Evolutionary conservation across 2,797 vertebrate genomes (phyloP), one percentile per base, ranked within the genome.

Genomic region (Tamandua tetradactyla): DNA sequence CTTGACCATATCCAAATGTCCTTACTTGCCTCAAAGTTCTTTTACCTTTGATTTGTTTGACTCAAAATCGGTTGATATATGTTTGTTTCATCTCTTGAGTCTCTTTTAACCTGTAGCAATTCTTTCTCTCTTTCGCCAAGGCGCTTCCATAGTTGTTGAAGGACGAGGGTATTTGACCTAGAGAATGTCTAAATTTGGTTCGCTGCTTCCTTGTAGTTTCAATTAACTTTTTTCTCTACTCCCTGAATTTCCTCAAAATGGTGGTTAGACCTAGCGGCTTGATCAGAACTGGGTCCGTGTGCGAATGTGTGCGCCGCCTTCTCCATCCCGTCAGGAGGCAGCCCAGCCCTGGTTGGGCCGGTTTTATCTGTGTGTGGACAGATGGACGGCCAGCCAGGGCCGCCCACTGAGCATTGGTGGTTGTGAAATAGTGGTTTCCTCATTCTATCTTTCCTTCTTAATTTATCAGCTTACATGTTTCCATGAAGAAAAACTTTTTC

Each of bases 231-330:
- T 42, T n/a, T 55, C 68, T 35, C 0, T 1, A 52, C 3, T 27
- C 69, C 17, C 12, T 40, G 20, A 5, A 11, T 32, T 69, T 72
- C 40, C 7, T 6, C 2, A 3, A 3, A 8, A 0, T 27, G 23
- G 30, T 8, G 4, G 44, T 14, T 0, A 0, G 11, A 10, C 22
- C 68, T 20, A 6, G 42, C 47, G 13, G 12, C 14, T 0, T 0
- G 1, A 15, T 1, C 1, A 18, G 27, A 8, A 14, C n/a, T 0
- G 7, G 35, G 2, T n/a, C 3, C 7, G 7, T 0, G 5, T 23
- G 15, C 1, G 4, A 37, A 42, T 1, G 1, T 44, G 15, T 32
- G 6, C 17, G 18, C 71, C 62, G 64, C 25, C 40, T 71, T 10
- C 1, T 7, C 10, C 47, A 2, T 7, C 3, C 3, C n/a, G 17